Evolutionary conservation across 2,113 vertebrate species (phyloP), one percentile per base, ranked within the genome.

Genomic region (Malurus alboscapulatus): DNA sequence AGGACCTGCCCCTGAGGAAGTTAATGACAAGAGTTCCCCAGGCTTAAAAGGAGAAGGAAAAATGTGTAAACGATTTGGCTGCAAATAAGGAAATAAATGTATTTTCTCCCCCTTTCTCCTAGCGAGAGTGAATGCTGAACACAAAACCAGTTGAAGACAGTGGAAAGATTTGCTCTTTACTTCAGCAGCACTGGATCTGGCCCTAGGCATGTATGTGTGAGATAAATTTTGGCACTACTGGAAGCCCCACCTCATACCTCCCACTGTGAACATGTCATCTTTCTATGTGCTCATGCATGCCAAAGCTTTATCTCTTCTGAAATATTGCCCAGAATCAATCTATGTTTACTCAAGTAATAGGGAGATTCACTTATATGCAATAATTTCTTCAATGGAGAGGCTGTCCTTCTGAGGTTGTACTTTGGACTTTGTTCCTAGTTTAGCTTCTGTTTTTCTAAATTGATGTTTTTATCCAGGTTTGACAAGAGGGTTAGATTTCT

Each of bases 391-490:
- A 94, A 67, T 16, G 48, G 73, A 88, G 74, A 77, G 38, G 76
- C 90, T 95, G 78, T 87, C 95, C 97, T 96, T 96, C 90, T 0
- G 9, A 84, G 68, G 76, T 90, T 74, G 83, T 93, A 86, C 94
- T 94, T 96, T 92, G 55, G 84, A 97, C 95, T 97, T 97, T 96
- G 91, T 96, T 97, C 84, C 57, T 71, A 86, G 82, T 92, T 94
- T 94, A 96, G 93, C 93, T 96, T 96, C 90, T 96, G 48, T 97
- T 97, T 96, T 97, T 91, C 90, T 96, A 93, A 94, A 81, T 95
- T 97, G 98, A 98, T 88, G 97, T 42, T 96, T 98, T 98, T 97
- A 98, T 98, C 97, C 97, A 91, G 81, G 77, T 96, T 96, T 98
- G 97, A 98, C 97, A 98, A 97, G 93, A 93, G 45, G 40, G 57